Evolutionary conservation across 1,140 invertebrate species (phyloP).

Genomic region (Bursaphelenchus mucronatus): DNA sequence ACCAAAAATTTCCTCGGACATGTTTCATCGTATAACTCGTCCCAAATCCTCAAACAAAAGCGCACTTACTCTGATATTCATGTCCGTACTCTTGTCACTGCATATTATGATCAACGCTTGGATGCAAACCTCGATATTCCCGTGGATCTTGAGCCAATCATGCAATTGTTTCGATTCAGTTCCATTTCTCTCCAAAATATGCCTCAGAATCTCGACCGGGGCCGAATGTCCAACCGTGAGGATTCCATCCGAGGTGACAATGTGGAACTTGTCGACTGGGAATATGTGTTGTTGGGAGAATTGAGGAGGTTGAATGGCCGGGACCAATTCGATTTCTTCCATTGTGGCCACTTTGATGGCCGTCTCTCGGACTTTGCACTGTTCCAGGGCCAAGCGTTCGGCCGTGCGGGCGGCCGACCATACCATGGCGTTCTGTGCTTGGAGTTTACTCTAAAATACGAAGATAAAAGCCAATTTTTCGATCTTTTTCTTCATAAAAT

Average conservation of each 20-base stretch:
- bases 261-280: constrained; percentile 24
- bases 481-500: background rate
- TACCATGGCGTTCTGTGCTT: background rate
- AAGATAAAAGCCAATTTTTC: background rate
- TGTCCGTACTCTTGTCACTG: constrained; percentile 30
- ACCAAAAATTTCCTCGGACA: too few relatives aligned
- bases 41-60: background rate
- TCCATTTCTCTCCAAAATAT: constrained; percentile 24
- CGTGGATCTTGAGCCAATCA: constrained; percentile 18
- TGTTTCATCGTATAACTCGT: too few relatives aligned
- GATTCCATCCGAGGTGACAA: constrained; percentile 45
- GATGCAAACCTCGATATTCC: constrained; percentile 25
- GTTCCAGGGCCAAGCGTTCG: too few relatives aligned
- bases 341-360: background rate
- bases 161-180: constrained; percentile 48
- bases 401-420: background rate
- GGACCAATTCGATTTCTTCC: constrained; percentile 20
- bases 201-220: constrained; percentile 41
- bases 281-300: constrained; percentile 29
- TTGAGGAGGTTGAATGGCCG: constrained; percentile 34
- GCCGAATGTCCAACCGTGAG: constrained; percentile 39
- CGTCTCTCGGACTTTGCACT: too few relatives aligned
- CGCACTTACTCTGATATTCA: constrained; percentile 28
- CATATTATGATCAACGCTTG: constrained; percentile 35
- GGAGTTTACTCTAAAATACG: constrained; percentile 17